phyloP scores from a whole-genome alignment of 1,140 invertebrate genomes.

The Acromyrmex echinatior region DNA sequence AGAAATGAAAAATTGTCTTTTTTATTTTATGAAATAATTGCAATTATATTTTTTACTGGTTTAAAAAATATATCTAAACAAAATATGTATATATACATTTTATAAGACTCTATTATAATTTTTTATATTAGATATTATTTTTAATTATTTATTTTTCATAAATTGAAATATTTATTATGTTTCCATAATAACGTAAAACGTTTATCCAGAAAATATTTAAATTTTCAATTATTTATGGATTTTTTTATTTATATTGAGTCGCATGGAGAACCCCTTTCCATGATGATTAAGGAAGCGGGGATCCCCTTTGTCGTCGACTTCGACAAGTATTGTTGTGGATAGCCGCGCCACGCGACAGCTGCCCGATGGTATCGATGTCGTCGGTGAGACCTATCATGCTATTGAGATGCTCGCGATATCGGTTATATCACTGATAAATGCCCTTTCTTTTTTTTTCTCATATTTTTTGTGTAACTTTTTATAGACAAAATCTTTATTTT shows the following conservation, averaged over 20 bases:
- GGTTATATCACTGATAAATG: slow-evolving; percentile 25
- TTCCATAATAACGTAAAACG: background rate
- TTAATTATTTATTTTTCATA: background rate
- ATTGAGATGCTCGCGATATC: slow-evolving; percentile 52
- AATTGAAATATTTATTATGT: background rate
- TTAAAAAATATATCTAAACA: background rate
- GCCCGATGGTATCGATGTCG: slow-evolving; percentile 72
- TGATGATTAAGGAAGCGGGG: slow-evolving; percentile 41
- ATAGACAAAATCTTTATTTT: too few species aligned
- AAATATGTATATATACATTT: background rate
- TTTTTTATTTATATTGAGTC: background rate
- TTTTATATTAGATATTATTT: background rate
- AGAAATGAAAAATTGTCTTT: background rate
- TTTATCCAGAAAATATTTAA: background rate
- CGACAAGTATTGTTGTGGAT: slow-evolving; percentile 65
- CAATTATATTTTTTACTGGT: background rate
- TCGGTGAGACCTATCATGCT: slow-evolving; percentile 35
- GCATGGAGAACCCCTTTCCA: slow-evolving; percentile 44
- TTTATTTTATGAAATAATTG: background rate
- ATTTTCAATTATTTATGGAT: slow-evolving; percentile 1
- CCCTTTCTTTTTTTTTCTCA: background rate
- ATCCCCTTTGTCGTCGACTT: slow-evolving; percentile 68
- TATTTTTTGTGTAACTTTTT: background rate
- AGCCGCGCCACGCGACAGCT: slow-evolving; percentile 70
- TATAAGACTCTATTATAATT: background rate